Conservation (phyloP, 2,888 invertebrate genomes). For the Anagyrus pseudococci region DNA sequence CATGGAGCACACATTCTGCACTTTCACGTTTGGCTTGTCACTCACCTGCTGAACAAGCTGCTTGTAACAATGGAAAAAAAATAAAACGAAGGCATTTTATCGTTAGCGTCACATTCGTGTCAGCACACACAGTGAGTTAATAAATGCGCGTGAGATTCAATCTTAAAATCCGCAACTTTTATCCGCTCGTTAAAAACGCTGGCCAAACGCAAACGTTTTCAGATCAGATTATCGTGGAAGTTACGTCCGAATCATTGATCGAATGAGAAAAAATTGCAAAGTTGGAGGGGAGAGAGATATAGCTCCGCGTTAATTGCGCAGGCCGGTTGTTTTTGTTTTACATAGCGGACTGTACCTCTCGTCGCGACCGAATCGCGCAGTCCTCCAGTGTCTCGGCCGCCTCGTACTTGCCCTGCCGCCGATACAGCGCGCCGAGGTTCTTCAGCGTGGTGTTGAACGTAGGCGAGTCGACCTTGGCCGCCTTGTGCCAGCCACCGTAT, state of each 20-base stretch:
- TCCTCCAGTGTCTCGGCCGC: constrained; percentile 99
- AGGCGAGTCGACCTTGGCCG: constrained; percentile 96
- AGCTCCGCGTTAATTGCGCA: too few relatives aligned
- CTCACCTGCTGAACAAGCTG: constrained; percentile 59
- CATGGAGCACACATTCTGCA: constrained; percentile 33
- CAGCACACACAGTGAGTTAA: constrained; percentile 16
- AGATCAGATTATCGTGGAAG: too few relatives aligned
- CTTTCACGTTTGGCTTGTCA: constrained; percentile 38
- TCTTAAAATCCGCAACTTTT: too few relatives aligned
- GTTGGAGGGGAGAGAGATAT: too few relatives aligned
- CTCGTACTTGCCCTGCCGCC: constrained; percentile 98
- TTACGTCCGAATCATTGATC: too few relatives aligned
- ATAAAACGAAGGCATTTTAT: constrained; percentile 37
- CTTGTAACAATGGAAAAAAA: constrained; percentile 46
- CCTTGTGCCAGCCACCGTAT: constrained; percentile 97
- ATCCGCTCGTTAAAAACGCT: too few relatives aligned
- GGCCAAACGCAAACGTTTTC: too few relatives aligned
- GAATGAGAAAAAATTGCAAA: not conserved
- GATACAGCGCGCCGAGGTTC: constrained; percentile 96
- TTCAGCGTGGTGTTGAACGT: constrained; percentile 98
- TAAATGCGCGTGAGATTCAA: constrained; percentile 3
- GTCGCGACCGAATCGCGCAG: constrained; percentile 94
- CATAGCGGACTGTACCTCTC: constrained; percentile 73
- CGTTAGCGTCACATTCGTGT: constrained; percentile 18
- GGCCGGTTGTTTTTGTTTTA: too few relatives aligned